Evolutionary conservation across 2,888 invertebrate genomes (phyloP), one percentile per base, ranked within the genome.

Genomic region (Luperina nickerlii): DNA sequence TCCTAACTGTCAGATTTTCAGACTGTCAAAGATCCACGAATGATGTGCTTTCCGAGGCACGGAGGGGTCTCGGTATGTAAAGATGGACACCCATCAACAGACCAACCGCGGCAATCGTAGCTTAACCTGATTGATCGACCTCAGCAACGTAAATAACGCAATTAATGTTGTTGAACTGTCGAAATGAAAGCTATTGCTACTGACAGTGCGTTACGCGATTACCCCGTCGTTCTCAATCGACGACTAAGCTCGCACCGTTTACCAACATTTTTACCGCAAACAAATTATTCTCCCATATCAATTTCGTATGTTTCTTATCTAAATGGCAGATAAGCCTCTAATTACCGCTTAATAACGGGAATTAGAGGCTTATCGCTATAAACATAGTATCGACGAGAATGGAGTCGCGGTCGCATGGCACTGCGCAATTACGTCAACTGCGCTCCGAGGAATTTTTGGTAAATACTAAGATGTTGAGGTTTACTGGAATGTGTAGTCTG

Each of bases 341-440:
- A 85, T 71, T 74, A 38, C n/a, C 27, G 69, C 45, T 69, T 83
- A 86, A 83, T 83, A 70, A 77, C 72, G 1, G 57, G 77, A 72
- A 85, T 88, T 87, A 78, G 42, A 20, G 48, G 72, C 66, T 86
- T 80, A 85, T 86, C 80, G 78, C 63, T 75, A 78, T 85, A 86
- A 84, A 79, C 78, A 84, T 77, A 81, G 81, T 71, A 87, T 87
- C 79, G 85, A 85, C 80, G 66, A 60, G 81, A 83, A 79, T 79
- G 79, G 80, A 83, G 78, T 77, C 73, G 88, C 82, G 88, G 87
- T 94, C 89, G 94, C 94, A 93, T 94, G 94, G 84, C 86, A 82
- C 76, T 73, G 78, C 78, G 91, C 92, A 91, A 92, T 94, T 92
- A 94, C 86, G 88, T 87, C 20, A 63, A 87, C 32, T 83, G 88